Conservation (phyloP, 2,888 invertebrate genomes). For the Spodoptera exigua region DNA sequence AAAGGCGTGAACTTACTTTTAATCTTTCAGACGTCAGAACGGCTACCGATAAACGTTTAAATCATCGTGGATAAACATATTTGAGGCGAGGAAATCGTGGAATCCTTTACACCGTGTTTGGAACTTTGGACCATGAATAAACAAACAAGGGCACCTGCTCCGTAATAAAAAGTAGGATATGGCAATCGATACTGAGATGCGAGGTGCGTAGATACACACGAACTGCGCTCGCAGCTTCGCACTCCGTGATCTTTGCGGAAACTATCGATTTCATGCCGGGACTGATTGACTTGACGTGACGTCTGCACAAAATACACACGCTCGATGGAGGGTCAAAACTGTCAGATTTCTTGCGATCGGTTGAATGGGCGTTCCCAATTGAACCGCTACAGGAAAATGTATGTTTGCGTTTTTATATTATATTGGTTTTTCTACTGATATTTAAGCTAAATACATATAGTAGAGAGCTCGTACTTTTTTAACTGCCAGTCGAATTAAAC, state of each 20-base stretch:
- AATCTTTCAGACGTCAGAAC: conserved; percentile 14
- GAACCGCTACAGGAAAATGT: conserved; percentile 9
- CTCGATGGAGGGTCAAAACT: conserved; percentile 43
- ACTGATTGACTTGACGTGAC: conserved; percentile 67
- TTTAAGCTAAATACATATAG: too few relatives aligned
- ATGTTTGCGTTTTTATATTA: background rate
- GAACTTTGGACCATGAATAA: conserved; percentile 70
- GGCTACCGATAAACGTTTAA: conserved; percentile 27
- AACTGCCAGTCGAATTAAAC: too few relatives aligned
- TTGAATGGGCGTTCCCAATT: conserved; percentile 34
- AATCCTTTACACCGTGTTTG: conserved; percentile 67
- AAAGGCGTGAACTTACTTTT: conserved; percentile 15
- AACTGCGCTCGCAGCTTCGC: conserved; percentile 39
- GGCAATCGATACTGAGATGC: conserved; percentile 67
- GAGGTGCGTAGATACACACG: conserved; percentile 21
- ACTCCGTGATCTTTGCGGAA: conserved; percentile 48
- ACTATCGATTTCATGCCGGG: conserved; percentile 73
- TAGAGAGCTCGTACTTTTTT: too few relatives aligned
- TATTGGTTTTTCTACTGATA: background rate
- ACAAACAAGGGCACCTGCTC: conserved; percentile 75
- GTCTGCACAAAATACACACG: conserved; percentile 58
- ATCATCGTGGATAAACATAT: conserved; percentile 61
- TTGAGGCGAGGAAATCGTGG: conserved; percentile 54
- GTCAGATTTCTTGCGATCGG: conserved; percentile 44
- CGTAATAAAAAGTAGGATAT: conserved; percentile 61